Conservation (phyloP, 2,113 vertebrate genomes). For the Mobula birostris region DNA sequence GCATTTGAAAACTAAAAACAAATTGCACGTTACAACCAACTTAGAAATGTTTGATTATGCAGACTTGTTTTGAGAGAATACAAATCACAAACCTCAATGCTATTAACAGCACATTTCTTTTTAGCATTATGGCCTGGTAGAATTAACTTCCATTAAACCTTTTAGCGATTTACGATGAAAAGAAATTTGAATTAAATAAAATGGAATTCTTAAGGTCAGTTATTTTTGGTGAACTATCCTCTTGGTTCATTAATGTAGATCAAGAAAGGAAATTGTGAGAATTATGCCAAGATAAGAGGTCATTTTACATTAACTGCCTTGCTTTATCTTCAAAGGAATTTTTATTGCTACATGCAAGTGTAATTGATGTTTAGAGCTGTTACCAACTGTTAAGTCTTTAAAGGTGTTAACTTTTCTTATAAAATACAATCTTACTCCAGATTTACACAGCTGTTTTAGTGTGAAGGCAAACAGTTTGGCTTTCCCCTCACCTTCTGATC, state of each 20-base stretch:
- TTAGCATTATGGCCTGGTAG: background rate
- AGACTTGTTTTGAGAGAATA: background rate
- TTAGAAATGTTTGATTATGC: background rate
- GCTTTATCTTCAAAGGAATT: background rate
- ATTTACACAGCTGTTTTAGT: background rate
- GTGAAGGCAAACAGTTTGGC: background rate
- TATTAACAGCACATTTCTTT: background rate
- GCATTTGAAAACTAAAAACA: background rate
- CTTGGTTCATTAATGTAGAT: background rate
- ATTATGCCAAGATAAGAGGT: background rate
- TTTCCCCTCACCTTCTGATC: background rate
- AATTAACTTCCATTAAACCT: background rate
- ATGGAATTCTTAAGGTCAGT: background rate
- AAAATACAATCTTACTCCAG: background rate
- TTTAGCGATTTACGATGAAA: background rate
- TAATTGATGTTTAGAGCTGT: background rate
- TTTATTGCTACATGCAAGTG: background rate
- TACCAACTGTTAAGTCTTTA: background rate
- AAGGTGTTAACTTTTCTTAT: background rate
- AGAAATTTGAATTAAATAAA: background rate
- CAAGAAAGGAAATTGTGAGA: background rate
- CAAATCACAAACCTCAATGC: background rate
- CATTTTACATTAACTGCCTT: background rate
- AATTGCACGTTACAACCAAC: background rate
- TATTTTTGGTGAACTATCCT: background rate